Percentiles rank a stretch among this genome's conserved stretches.
These are phyloP conservation scores for Folsomia candida DNA, from an alignment of 2,888 invertebrate genomes.

Conservation along the genomic window DNA sequence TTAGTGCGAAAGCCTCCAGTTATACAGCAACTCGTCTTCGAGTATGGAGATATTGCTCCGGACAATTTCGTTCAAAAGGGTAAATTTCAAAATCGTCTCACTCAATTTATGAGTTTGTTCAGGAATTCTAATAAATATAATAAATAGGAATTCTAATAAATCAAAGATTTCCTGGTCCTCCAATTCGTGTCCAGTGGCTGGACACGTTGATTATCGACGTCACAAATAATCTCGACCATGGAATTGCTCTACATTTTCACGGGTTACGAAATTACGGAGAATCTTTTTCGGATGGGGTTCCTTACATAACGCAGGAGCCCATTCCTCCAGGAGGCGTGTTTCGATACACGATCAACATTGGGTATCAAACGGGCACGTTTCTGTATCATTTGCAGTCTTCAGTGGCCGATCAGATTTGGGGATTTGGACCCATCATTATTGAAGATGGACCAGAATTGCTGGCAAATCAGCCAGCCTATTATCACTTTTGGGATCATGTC, in stretches of 20 bases:
- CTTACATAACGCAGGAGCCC: slow-evolving; percentile 34
- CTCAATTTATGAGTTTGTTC: too few species aligned
- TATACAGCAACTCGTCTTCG: background rate
- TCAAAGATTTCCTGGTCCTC: slow-evolving; percentile 15
- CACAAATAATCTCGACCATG: slow-evolving; percentile 4
- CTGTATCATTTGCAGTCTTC: slow-evolving; percentile 38
- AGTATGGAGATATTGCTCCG: background rate
- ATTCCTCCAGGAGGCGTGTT: slow-evolving; percentile 36
- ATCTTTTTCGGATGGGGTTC: slow-evolving; percentile 36
- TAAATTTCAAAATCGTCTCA: too few species aligned
- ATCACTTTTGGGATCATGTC: background rate
- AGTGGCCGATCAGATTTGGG: slow-evolving; percentile 33
- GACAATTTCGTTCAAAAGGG: background rate
- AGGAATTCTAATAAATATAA: too few species aligned
- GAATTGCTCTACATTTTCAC: slow-evolving; percentile 39
- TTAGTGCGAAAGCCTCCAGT: too few species aligned
- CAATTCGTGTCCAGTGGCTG: slow-evolving; percentile 7
- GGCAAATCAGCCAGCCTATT: background rate
- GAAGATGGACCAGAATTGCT: background rate
- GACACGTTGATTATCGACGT: slow-evolving; percentile 6
- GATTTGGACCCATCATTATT: slow-evolving; percentile 35
- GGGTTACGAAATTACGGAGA: slow-evolving; percentile 31
- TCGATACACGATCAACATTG: slow-evolving; percentile 27
- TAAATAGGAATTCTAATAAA: slow-evolving; percentile 7
- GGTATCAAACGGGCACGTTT: slow-evolving; percentile 37